Evolutionary conservation across 2,113 vertebrate species (phyloP).

Genomic region (Myotis brandtii): DNA sequence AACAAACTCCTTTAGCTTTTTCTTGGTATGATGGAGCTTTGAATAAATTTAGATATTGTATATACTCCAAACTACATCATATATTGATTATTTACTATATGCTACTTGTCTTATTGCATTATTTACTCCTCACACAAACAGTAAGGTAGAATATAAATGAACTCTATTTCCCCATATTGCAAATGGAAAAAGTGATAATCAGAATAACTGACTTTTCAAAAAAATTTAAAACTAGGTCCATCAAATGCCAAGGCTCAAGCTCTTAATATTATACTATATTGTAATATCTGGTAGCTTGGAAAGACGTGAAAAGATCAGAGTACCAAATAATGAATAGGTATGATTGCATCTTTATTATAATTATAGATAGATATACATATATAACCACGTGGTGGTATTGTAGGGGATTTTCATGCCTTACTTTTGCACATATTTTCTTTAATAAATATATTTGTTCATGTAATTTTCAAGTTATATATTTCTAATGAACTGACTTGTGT

Average conservation of each 20-base stretch:
- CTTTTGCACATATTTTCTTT: background rate
- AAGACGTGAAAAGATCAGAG: background rate
- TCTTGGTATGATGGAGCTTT: background rate
- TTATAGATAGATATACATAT: background rate
- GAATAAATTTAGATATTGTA: background rate
- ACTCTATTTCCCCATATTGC: background rate
- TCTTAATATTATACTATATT: background rate
- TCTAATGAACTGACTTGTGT: background rate
- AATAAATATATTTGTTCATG: background rate
- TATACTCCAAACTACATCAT: background rate
- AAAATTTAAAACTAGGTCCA: background rate
- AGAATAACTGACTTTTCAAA: background rate
- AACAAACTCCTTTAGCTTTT: too few relatives aligned
- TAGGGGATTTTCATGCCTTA: background rate
- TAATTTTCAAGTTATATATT: background rate
- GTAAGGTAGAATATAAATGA: background rate
- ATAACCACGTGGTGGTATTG: background rate
- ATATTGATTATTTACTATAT: background rate
- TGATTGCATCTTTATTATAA: background rate
- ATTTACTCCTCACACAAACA: background rate
- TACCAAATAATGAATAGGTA: background rate
- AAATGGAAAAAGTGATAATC: background rate
- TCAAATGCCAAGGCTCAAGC: background rate
- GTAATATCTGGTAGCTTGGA: background rate
- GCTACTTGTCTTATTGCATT: background rate